Percentiles rank a stretch among this genome's conserved stretches.
phyloP scores from a whole-genome alignment of 2,797 vertebrate genomes.

The Remorina albescens region DNA sequence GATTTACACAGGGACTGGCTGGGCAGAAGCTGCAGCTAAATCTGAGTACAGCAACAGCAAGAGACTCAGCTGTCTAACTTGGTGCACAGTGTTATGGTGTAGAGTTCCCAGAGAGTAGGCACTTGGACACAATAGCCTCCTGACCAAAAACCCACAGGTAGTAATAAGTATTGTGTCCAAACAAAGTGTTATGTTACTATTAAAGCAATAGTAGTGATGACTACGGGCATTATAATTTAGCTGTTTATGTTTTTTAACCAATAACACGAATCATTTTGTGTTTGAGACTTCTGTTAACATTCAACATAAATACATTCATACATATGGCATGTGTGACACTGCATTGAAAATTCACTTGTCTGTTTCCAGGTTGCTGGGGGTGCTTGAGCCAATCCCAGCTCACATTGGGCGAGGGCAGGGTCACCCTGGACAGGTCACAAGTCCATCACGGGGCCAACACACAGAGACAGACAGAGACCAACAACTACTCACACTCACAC shows the following conservation, averaged over 20 bases:
- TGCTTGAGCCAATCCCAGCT: too few relatives aligned
- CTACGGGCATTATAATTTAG: conserved; percentile 6
- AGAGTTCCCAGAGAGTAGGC: conserved; percentile 76
- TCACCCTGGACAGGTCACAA: too few relatives aligned
- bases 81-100: conserved; percentile 77
- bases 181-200: conserved; percentile 22
- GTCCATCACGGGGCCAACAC: too few relatives aligned
- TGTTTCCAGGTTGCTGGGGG: too few relatives aligned
- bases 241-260: not conserved
- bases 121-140: conserved; percentile 71
- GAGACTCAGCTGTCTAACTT: conserved; percentile 25
- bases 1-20: not conserved
- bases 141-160: conserved; percentile 28
- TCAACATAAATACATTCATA: conserved; percentile 48
- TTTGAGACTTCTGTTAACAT: conserved; percentile 14
- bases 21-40: not conserved
- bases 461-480: too few relatives aligned
- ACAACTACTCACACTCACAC: too few relatives aligned
- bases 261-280: too few relatives aligned
- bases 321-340: conserved; percentile 3
- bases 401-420: too few relatives aligned
- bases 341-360: too few relatives aligned
- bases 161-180: conserved; percentile 22
- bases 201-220: conserved; percentile 5
- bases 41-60: conserved; percentile 8